Percentiles rank a stretch among this genome's conserved stretches.
Evolutionary conservation across 2,888 invertebrate genomes (phyloP).

Genomic region (Hirudinaria manillensis): DNA sequence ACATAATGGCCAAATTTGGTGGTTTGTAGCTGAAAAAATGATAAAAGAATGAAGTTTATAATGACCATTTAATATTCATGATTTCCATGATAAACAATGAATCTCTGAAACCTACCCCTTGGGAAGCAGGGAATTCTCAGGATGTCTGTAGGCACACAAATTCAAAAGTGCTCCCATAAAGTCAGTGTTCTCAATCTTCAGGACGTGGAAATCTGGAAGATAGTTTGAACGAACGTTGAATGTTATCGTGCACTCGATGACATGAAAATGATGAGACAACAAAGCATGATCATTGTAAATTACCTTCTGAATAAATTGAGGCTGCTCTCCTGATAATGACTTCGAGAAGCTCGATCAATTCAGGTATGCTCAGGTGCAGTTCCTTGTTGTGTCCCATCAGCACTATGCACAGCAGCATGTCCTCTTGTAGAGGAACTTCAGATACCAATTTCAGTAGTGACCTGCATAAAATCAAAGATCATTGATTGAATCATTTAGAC

Average conservation of each 20-base stretch:
- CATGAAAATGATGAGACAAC: too few relatives aligned
- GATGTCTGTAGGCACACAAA: slow-evolving; percentile 82
- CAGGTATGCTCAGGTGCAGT: slow-evolving; percentile 68
- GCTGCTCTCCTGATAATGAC: slow-evolving; percentile 78
- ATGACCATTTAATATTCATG: background rate
- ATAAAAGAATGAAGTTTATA: background rate
- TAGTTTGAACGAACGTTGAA: background rate
- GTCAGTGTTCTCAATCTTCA: slow-evolving; percentile 59
- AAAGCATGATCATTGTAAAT: background rate
- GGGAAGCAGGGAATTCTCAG: slow-evolving; percentile 83
- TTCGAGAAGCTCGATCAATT: slow-evolving; percentile 79
- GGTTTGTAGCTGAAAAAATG: slow-evolving; percentile 62
- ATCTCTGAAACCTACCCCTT: slow-evolving; percentile 61
- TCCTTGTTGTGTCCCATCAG: slow-evolving; percentile 71
- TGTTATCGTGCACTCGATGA: background rate
- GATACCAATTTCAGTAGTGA: slow-evolving; percentile 67
- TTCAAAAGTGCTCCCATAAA: slow-evolving; percentile 83
- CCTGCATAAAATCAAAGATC: slow-evolving; percentile 37
- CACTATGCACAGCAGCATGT: slow-evolving; percentile 73
- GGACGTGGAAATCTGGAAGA: slow-evolving; percentile 47
- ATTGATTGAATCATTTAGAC: background rate
- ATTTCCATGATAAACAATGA: background rate
- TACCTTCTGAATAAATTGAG: slow-evolving; percentile 66
- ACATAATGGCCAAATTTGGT: slow-evolving; percentile 82
- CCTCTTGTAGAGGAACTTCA: slow-evolving; percentile 79